Percentiles rank a stretch among this genome's conserved stretches.
phyloP scores from a whole-genome alignment of 2,888 invertebrate species.

The Drosophila suboccidentalis region DNA sequence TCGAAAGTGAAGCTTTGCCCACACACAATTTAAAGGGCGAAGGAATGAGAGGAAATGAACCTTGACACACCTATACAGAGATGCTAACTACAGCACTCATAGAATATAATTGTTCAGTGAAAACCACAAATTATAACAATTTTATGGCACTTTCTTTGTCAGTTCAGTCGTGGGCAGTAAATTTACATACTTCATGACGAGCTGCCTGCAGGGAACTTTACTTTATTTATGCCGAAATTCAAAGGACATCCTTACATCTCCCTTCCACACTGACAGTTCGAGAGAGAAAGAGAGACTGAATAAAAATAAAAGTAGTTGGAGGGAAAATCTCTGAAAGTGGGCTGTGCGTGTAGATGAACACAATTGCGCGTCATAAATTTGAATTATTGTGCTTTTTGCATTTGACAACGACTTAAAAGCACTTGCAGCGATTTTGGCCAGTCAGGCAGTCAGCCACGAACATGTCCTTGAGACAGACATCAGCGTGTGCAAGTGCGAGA shows the following conservation, averaged over 20 bases:
- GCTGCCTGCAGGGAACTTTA: conserved; percentile 66
- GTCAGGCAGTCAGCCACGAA: conserved; percentile 65
- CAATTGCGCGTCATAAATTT: conserved; percentile 81
- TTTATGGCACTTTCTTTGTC: conserved; percentile 71
- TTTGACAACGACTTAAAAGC: conserved; percentile 81
- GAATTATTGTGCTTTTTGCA: conserved; percentile 82
- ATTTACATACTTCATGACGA: conserved; percentile 77
- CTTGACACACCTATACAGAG: conserved; percentile 48
- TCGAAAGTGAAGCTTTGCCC: conserved; percentile 40
- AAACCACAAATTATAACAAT: conserved; percentile 76
- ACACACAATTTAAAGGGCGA: not conserved
- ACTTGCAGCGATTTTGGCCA: conserved; percentile 80
- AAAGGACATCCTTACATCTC: conserved; percentile 27
- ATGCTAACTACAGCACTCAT: conserved; percentile 35
- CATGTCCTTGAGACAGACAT: conserved; percentile 72
- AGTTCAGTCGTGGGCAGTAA: conserved; percentile 61
- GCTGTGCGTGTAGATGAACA: conserved; percentile 75
- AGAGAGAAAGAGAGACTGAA: not conserved
- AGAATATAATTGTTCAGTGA: conserved; percentile 69
- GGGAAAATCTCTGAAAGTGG: conserved; percentile 48
- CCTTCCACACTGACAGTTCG: not conserved
- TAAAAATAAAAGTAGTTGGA: conserved; percentile 7
- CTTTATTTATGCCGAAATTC: conserved; percentile 71
- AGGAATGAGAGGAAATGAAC: not conserved
- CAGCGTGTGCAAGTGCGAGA: conserved; percentile 36